Conservation (phyloP, 1,140 invertebrate species). For the Tetraneura akinire region DNA sequence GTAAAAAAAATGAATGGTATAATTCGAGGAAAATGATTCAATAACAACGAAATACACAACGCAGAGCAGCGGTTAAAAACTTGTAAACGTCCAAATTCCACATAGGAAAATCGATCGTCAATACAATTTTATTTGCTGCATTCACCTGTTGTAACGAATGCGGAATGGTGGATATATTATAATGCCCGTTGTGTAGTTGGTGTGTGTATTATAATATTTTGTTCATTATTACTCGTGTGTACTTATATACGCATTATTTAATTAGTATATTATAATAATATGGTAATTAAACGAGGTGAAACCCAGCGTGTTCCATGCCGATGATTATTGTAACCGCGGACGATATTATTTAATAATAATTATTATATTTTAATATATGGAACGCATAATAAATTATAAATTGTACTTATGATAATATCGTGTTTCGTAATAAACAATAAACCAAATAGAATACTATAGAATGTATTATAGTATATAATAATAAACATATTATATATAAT, state of each 20-base stretch:
- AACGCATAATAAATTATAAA: too few relatives aligned
- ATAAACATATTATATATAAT: too few relatives aligned
- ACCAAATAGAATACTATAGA: background rate
- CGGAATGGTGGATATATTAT: background rate
- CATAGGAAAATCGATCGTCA: background rate
- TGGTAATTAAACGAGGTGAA: constrained; percentile 27
- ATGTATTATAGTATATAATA: background rate
- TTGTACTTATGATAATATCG: background rate
- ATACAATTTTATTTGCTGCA: background rate
- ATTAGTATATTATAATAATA: background rate
- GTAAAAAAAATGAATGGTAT: too few relatives aligned
- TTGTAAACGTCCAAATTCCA: too few relatives aligned
- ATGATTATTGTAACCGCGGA: constrained; percentile 7
- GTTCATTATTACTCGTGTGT: too few relatives aligned
- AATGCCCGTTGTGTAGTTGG: background rate
- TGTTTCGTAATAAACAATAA: constrained; percentile 13
- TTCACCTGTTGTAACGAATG: background rate
- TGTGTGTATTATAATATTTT: background rate
- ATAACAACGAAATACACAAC: too few relatives aligned
- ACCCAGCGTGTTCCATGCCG: background rate
- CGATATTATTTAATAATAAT: constrained; percentile 6
- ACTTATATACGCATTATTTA: constrained; percentile 1
- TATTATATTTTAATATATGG: background rate
- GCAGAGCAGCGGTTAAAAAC: too few relatives aligned
- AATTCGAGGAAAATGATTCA: too few relatives aligned